Evolutionary conservation across 2,888 invertebrate genomes (phyloP).

Genomic region (Drosophila greeni): DNA sequence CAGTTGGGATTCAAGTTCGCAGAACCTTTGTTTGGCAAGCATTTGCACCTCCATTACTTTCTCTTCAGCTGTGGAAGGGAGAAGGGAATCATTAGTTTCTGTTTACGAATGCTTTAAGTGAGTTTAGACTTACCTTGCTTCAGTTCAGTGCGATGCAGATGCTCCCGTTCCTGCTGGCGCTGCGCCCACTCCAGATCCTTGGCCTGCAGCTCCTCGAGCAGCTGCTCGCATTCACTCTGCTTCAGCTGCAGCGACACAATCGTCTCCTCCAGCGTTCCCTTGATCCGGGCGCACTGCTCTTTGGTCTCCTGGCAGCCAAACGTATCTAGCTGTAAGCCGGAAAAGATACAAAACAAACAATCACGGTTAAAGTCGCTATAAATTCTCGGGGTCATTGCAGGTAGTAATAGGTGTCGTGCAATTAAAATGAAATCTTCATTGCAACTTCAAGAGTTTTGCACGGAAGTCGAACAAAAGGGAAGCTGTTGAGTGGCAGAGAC

Average conservation of each 20-base stretch:
- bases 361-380: slow-evolving; percentile 23
- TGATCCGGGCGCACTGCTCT: slow-evolving; percentile 61
- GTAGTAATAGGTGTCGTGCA: slow-evolving; percentile 11
- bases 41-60: slow-evolving; percentile 79
- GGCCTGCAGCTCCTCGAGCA: slow-evolving; percentile 75
- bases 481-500: slow-evolving; percentile 23
- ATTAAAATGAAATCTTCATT: slow-evolving; percentile 33
- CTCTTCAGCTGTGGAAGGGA: slow-evolving; percentile 80
- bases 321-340: slow-evolving; percentile 75
- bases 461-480: slow-evolving; percentile 34
- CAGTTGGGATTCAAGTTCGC: slow-evolving; percentile 71
- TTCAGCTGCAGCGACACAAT: slow-evolving; percentile 70
- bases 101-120: neutral
- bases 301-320: slow-evolving; percentile 74
- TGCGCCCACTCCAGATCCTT: slow-evolving; percentile 75
- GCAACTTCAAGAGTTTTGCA: slow-evolving; percentile 35
- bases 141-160: slow-evolving; percentile 75
- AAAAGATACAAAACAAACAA: slow-evolving; percentile 4
- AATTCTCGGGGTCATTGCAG: slow-evolving; percentile 10
- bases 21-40: slow-evolving; percentile 72
- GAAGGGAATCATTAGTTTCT: neutral
- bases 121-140: slow-evolving; percentile 70
- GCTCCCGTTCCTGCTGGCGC: slow-evolving; percentile 75
- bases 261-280: slow-evolving; percentile 70
- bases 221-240: slow-evolving; percentile 70